phyloP scores from a whole-genome alignment of 2,888 invertebrate species.

The Spatulosminthurus flaviceps region DNA sequence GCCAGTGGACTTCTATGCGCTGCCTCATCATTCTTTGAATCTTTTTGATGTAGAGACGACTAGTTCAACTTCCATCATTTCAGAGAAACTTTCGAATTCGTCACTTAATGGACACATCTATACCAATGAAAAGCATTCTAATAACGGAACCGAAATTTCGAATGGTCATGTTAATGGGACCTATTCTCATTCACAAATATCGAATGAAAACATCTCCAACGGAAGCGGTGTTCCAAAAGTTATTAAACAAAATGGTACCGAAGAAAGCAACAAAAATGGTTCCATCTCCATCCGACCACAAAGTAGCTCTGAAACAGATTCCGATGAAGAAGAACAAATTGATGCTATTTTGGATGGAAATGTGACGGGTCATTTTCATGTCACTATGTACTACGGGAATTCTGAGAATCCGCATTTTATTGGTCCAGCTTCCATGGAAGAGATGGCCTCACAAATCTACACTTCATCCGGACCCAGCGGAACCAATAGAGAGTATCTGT shows the following conservation, averaged over 20 bases:
- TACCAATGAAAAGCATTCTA: neutral
- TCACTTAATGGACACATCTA: neutral
- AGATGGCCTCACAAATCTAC: constrained; percentile 83
- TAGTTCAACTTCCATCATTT: neutral
- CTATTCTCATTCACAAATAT: too few relatives aligned
- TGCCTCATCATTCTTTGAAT: constrained; percentile 60
- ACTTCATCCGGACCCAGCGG: constrained; percentile 85
- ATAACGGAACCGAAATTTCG: neutral
- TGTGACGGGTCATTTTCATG: constrained; percentile 70
- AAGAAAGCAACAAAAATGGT: neutral
- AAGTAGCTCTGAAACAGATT: constrained; percentile 18
- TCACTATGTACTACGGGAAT: constrained; percentile 84
- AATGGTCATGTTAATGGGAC: neutral
- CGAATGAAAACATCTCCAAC: too few relatives aligned
- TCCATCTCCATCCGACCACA: neutral
- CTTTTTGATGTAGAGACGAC: constrained; percentile 35
- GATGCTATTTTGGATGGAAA: constrained; percentile 27
- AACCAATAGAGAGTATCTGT: constrained; percentile 89
- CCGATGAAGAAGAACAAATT: constrained; percentile 9
- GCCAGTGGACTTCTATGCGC: constrained; percentile 77
- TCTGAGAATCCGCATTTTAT: constrained; percentile 82
- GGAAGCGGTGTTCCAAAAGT: neutral
- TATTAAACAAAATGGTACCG: neutral
- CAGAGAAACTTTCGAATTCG: neutral
- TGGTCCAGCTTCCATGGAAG: constrained; percentile 78